Percentiles rank a stretch among this genome's conserved stretches.
These are phyloP conservation scores for Poeciliopsis gracilis DNA, from an alignment of 2,797 vertebrate genomes.

Conservation along the genomic window DNA sequence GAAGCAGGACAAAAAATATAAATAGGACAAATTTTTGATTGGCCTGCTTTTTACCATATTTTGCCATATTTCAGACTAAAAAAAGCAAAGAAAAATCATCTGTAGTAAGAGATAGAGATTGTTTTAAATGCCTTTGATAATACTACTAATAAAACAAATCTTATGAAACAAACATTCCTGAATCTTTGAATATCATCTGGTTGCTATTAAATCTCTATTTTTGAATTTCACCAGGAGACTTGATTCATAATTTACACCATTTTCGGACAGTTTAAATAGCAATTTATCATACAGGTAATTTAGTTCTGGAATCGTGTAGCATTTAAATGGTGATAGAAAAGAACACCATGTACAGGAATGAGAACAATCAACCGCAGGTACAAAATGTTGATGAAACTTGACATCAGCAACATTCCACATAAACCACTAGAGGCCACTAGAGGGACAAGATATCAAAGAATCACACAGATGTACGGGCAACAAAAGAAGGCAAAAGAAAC, in stretches of 20 bases:
- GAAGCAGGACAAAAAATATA: background rate
- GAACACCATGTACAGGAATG: background rate
- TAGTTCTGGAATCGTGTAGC: background rate
- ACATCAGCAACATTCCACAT: constrained; percentile 13
- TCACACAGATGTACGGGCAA: constrained; percentile 3
- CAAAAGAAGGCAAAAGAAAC: background rate
- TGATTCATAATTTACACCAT: background rate
- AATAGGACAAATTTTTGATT: background rate
- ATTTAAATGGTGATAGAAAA: background rate
- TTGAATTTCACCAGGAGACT: background rate
- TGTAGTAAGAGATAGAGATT: background rate
- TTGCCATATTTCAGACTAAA: constrained; percentile 2
- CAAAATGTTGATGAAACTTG: background rate
- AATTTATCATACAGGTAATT: background rate
- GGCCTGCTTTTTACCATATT: background rate
- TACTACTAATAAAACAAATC: background rate
- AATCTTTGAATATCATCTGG: background rate
- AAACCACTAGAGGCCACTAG: constrained; percentile 77
- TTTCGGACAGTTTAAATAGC: background rate
- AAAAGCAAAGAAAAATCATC: constrained; percentile 9
- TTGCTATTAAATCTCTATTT: background rate
- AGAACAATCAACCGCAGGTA: background rate
- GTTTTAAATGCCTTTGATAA: constrained; percentile 13
- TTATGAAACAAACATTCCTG: background rate
- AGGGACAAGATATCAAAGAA: constrained; percentile 44